A percentile compares a stretch with the other conserved stretches of the same genome.
Evolutionary conservation across 2,888 invertebrate genomes (phyloP).

Genomic region (Epinotia demarniana): DNA sequence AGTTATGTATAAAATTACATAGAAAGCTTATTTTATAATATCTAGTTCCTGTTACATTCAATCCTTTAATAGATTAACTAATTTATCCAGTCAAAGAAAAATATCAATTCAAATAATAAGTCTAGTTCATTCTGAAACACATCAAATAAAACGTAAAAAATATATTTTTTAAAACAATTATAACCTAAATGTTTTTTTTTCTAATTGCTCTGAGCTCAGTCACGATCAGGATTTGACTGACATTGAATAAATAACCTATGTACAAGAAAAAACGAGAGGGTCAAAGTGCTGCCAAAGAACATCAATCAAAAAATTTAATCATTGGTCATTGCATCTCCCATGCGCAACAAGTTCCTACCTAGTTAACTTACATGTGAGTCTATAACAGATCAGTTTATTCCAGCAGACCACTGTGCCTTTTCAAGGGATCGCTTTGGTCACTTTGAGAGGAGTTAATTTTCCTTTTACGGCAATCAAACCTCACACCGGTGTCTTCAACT

Average conservation of each 20-base stretch:
- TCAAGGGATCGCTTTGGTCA: constrained; percentile 64
- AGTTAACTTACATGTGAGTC: constrained; percentile 21
- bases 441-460: constrained; percentile 65
- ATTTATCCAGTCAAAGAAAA: constrained; percentile 33
- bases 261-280: constrained; percentile 13
- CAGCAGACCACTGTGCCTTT: constrained; percentile 63
- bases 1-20: constrained; percentile 44
- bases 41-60: constrained; percentile 30
- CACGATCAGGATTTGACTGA: constrained; percentile 4
- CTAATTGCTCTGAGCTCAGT: constrained; percentile 19
- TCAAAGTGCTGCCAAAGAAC: constrained; percentile 18
- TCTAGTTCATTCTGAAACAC: no score
- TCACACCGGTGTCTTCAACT: constrained; percentile 75
- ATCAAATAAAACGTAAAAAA: constrained; percentile 3
- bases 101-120: constrained; percentile 32
- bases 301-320: constrained; percentile 12
- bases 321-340: constrained; percentile 30
- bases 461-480: constrained; percentile 75
- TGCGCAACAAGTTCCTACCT: constrained; percentile 14
- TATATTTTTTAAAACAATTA: constrained; percentile 3
- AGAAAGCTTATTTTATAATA: constrained; percentile 32
- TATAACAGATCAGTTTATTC: constrained; percentile 34
- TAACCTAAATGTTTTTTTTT: constrained; percentile 2
- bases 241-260: constrained; percentile 18
- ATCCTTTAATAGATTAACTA: constrained; percentile 19